Base-by-base conservation (phyloP, 2,888 invertebrate genomes). In the Calliopum simillimum region DNA sequence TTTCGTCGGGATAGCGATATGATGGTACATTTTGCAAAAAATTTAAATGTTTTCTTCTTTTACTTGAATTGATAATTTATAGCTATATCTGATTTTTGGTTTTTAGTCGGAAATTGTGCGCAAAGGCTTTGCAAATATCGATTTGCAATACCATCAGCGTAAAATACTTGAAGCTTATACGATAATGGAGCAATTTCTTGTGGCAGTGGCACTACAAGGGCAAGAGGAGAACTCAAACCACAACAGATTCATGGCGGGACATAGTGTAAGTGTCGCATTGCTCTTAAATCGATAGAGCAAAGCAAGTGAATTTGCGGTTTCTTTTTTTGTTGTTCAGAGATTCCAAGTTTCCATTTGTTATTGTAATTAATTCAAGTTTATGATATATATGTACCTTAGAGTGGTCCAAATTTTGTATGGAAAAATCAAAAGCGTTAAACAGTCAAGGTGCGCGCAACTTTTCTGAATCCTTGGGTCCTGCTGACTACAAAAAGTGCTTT, bases 1-100 rank as follows among this genome's bases (percentile, higher is more conserved):
- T 86, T 86, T 76, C 83, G 85, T 2, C 79, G 85, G 16, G 86
- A 86, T 70, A 86, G 86, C 75, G 86, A 85, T 77, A 78, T 85
- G 75, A 81, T 86, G 84, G 86, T 86, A 63, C 71, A 78, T 75
- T 19, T 49, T 6, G 49, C 12, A 49, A 16, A 25, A 53, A 19
- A 53, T 46, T 13, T 13, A 46, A 46, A 46, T 46, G 14, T 3
- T 16, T 47, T 8, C 47, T 47, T 3, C 47, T 47, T 4, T 14
- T 47, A 16, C 47, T 4, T 47, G 47, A 16, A 16, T 4, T 4
- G 47, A 16, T n/a, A 47, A 47, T 4, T 12, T 13, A 3, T 4
- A 47, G 16, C 14, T 47, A n/a, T 16, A 47, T 47, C 16, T 47
- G 47, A 14, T n/a, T 47, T 47, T 16, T 47, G 47, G 16, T 47